Conservation (phyloP, 2,113 vertebrate genomes). For the Tupaia chinensis region DNA sequence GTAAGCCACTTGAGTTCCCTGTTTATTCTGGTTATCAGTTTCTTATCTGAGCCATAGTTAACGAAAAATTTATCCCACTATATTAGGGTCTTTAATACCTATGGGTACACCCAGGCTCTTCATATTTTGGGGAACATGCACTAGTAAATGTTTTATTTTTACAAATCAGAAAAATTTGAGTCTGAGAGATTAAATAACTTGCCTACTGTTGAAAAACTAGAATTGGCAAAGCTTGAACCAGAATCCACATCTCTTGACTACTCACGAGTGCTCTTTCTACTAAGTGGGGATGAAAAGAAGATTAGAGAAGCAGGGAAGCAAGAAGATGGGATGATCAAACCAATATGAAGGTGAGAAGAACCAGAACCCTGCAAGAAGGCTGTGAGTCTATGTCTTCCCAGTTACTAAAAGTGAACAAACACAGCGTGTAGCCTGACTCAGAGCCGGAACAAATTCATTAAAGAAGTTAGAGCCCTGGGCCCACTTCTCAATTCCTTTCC, state of each 20-base stretch:
- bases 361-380: not conserved
- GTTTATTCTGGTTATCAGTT: too few species aligned
- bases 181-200: not conserved
- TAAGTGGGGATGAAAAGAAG: not conserved
- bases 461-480: not conserved
- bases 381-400: not conserved
- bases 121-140: not conserved
- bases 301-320: not conserved
- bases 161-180: not conserved
- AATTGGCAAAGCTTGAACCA: not conserved
- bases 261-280: not conserved
- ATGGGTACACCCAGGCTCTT: not conserved
- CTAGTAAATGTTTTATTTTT: not conserved
- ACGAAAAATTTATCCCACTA: too few species aligned
- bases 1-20: too few species aligned
- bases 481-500: not conserved
- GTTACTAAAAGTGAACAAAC: not conserved
- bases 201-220: not conserved
- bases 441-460: not conserved
- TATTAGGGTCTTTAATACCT: not conserved
- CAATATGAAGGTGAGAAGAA: not conserved
- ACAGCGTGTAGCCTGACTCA: not conserved
- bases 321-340: not conserved
- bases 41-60: too few species aligned
- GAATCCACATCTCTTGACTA: not conserved